A percentile compares a stretch with the other conserved stretches of the same genome.
Evolutionary conservation across 2,113 vertebrate genomes (phyloP).

Genomic region (Accipiter virgatus): DNA sequence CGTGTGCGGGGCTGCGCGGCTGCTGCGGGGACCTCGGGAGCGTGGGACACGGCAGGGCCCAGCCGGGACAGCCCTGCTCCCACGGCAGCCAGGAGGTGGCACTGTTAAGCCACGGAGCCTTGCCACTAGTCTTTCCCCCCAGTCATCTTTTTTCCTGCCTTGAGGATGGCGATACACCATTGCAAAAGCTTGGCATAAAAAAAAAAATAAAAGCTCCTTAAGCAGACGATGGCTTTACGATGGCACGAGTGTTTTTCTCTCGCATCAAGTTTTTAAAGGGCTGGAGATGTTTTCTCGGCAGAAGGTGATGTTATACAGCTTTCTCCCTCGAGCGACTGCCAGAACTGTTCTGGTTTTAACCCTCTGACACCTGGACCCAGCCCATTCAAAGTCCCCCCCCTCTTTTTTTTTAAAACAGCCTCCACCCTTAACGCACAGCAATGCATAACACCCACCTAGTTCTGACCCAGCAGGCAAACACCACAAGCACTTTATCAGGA

Average conservation of each 20-base stretch:
- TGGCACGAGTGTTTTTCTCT: not conserved
- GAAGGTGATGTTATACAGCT: not conserved
- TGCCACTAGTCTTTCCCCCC: rapidly evolving
- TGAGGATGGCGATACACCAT: not conserved
- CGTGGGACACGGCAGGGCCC: not conserved
- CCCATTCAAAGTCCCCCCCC: slow-evolving; percentile 47
- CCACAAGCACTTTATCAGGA: not conserved
- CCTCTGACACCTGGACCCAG: not conserved
- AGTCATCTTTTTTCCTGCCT: not conserved
- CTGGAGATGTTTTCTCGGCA: not conserved
- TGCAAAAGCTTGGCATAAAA: not conserved
- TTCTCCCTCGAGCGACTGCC: not conserved
- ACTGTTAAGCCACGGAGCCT: slow-evolving; percentile 25
- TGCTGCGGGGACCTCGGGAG: not conserved
- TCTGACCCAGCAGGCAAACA: slow-evolving; percentile 15
- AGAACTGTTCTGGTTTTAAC: slow-evolving; percentile 13
- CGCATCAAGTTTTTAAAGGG: not conserved
- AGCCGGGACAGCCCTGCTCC: not conserved
- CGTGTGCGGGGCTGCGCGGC: rapidly evolving
- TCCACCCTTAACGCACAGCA: slow-evolving; percentile 14
- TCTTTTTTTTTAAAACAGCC: not conserved
- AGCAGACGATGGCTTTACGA: not conserved
- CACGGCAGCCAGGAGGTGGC: slow-evolving; percentile 63
- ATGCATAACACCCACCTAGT: not conserved
- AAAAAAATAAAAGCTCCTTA: not conserved